Evolutionary conservation across 2,888 invertebrate genomes (phyloP).

Genomic region (Eupithecia centaureata): DNA sequence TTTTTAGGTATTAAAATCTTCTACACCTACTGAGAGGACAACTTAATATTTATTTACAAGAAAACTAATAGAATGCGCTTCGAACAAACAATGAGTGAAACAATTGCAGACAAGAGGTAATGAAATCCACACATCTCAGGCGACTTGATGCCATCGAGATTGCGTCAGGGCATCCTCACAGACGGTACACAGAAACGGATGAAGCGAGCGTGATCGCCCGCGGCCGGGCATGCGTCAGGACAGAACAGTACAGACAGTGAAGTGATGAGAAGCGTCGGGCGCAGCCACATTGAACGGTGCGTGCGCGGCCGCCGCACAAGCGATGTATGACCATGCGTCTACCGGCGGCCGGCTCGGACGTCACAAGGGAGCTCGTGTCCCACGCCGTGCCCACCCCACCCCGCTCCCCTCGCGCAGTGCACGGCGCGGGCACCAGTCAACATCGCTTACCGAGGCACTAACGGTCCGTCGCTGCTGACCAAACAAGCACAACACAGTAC

Average conservation of each 20-base stretch:
- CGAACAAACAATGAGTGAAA: conserved; percentile 76
- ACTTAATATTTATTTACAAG: conserved; percentile 78
- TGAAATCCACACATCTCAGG: conserved; percentile 76
- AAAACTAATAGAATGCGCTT: conserved; percentile 81
- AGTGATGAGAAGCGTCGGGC: conserved; percentile 83
- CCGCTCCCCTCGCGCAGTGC: conserved; percentile 62
- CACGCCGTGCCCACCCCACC: conserved; percentile 71
- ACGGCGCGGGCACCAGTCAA: conserved; percentile 70
- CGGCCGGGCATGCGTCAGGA: conserved; percentile 83
- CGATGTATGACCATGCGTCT: conserved; percentile 84
- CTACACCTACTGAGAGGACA: conserved; percentile 72
- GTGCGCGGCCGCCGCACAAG: conserved; percentile 83
- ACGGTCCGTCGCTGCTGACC: conserved; percentile 84
- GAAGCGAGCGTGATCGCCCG: conserved; percentile 83
- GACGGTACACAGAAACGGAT: conserved; percentile 82
- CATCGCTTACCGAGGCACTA: conserved; percentile 82
- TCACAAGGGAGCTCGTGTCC: conserved; percentile 77
- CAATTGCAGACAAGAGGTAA: conserved; percentile 74
- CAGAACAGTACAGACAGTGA: conserved; percentile 83
- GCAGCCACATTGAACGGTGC: conserved; percentile 83
- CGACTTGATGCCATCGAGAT: conserved; percentile 79
- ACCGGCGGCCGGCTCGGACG: conserved; percentile 78
- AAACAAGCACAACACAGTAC: conserved; percentile 83
- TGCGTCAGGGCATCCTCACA: conserved; percentile 78
- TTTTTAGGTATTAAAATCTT: conserved; percentile 56